These are phyloP conservation scores for Octodon degus DNA, from an alignment of 2,113 vertebrate species.

Conservation along the genomic window DNA sequence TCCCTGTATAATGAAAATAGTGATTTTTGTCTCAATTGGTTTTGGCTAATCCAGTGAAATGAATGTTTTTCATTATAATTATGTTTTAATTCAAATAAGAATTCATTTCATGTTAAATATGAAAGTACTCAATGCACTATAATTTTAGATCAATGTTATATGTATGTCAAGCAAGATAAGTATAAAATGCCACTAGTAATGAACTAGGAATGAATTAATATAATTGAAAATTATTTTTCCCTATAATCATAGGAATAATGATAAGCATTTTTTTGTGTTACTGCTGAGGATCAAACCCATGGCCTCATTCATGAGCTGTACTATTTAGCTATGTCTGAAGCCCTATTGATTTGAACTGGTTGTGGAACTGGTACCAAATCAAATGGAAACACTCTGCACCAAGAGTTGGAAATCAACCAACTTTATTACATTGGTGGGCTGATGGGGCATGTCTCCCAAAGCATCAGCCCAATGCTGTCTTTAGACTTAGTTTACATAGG, in stretches of 20 bases:
- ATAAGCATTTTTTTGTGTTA: not conserved
- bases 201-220: not conserved
- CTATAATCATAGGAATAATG: not conserved
- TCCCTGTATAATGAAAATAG: not conserved
- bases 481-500: no score
- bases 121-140: not conserved
- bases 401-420: no score
- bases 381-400: no score
- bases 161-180: not conserved
- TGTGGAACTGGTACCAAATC: no score
- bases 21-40: not conserved
- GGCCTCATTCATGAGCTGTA: not conserved
- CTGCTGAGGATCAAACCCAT: not conserved
- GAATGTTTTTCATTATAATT: not conserved
- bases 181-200: not conserved
- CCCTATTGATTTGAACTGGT: not conserved
- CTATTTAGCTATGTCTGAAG: not conserved
- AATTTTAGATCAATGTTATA: not conserved
- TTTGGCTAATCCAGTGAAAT: constrained; percentile 21
- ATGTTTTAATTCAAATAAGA: constrained; percentile 26
- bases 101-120: not conserved
- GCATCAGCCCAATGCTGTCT: no score
- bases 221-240: not conserved
- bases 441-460: no score
- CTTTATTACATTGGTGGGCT: no score